These are phyloP conservation scores for Drosophila lacertosa DNA, from an alignment of 1,140 invertebrate species.

Conservation along the genomic window DNA sequence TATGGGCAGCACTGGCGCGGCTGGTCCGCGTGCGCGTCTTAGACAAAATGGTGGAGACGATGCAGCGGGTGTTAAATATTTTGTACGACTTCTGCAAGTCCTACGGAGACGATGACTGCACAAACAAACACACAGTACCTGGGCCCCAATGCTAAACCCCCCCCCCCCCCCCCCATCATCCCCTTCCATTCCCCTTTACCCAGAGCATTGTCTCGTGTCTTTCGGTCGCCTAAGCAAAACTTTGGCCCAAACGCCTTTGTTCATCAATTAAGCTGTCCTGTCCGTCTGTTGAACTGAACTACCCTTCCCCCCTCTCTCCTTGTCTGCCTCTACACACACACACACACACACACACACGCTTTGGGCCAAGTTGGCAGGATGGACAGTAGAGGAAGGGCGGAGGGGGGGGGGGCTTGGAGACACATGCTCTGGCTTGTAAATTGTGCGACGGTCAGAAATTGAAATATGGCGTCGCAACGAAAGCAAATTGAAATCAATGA, in stretches of 20 bases:
- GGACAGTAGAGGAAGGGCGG: neutral
- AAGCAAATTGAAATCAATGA: slow-evolving; percentile 81
- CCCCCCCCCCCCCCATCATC: too few relatives aligned
- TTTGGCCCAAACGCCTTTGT: slow-evolving; percentile 56
- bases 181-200: neutral
- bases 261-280: slow-evolving; percentile 59
- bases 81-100: slow-evolving; percentile 79
- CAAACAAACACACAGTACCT: slow-evolving; percentile 8
- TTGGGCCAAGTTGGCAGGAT: neutral
- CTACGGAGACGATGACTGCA: slow-evolving; percentile 56
- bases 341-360: slow-evolving; percentile 7
- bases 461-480: slow-evolving; percentile 78
- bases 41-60: slow-evolving; percentile 75
- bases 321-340: slow-evolving; percentile 19
- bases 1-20: neutral
- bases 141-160: too few relatives aligned
- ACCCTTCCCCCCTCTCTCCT: neutral
- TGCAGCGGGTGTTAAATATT: slow-evolving; percentile 81
- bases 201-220: slow-evolving; percentile 24
- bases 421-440: slow-evolving; percentile 79
- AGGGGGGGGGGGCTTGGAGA: slow-evolving; percentile 55
- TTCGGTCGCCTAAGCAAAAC: slow-evolving; percentile 42
- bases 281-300: slow-evolving; percentile 18
- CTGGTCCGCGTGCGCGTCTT: slow-evolving; percentile 43
- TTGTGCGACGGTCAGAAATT: slow-evolving; percentile 78